Conservation (phyloP, 2,888 invertebrate genomes). For the Thalpophila matura region DNA sequence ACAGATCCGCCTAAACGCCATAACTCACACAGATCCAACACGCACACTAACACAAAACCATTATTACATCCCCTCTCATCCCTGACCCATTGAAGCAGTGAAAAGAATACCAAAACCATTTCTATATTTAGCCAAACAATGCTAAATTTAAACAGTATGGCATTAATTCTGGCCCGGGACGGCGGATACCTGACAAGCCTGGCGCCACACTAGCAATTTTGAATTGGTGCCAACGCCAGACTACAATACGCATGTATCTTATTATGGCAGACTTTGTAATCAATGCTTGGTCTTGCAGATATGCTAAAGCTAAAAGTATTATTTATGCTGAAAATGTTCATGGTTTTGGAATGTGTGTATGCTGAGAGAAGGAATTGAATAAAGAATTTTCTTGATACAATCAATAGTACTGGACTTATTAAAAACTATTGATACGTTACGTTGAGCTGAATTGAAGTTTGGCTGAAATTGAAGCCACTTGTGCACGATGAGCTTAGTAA, state of each 20-base stretch:
- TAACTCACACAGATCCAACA: background rate
- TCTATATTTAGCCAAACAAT: slow-evolving; percentile 57
- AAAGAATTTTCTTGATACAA: too few species aligned
- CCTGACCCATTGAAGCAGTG: slow-evolving; percentile 32
- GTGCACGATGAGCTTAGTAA: too few species aligned
- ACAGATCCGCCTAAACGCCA: background rate
- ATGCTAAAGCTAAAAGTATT: slow-evolving; percentile 4
- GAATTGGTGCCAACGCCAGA: slow-evolving; percentile 68
- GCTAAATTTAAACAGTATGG: slow-evolving; percentile 62
- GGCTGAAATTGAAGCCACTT: too few species aligned
- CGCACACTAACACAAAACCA: background rate
- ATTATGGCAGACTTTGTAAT: slow-evolving; percentile 25
- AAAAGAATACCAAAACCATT: slow-evolving; percentile 45
- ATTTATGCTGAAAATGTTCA: background rate
- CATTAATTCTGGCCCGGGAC: slow-evolving; percentile 58
- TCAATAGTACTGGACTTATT: too few species aligned
- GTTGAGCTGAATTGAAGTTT: too few species aligned
- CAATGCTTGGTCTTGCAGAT: slow-evolving; percentile 33
- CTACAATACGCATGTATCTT: slow-evolving; percentile 59
- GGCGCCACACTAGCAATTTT: slow-evolving; percentile 69
- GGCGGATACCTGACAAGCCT: slow-evolving; percentile 63
- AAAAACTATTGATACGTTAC: too few species aligned
- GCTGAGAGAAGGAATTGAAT: too few species aligned
- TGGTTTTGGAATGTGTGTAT: too few species aligned
- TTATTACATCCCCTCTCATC: background rate